These are phyloP conservation scores for Scomber japonicus DNA, from an alignment of 2,113 vertebrate species.

Conservation along the genomic window DNA sequence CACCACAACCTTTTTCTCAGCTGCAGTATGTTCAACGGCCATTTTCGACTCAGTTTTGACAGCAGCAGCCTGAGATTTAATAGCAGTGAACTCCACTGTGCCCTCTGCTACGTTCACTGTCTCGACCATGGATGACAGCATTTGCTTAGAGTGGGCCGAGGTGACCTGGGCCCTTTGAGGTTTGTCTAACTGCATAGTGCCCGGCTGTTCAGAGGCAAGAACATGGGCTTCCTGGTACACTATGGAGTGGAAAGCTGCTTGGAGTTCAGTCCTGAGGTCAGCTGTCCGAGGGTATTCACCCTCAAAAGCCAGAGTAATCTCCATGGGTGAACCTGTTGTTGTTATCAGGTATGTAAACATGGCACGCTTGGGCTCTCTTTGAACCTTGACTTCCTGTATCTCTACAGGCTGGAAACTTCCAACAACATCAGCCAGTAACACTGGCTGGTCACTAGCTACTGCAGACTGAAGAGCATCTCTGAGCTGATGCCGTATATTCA, in stretches of 20 bases:
- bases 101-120: constrained; percentile 79
- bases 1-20: constrained; percentile 68
- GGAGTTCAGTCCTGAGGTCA: constrained; percentile 87
- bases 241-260: constrained; percentile 88
- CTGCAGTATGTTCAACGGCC: constrained; percentile 61
- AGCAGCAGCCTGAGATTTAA: constrained; percentile 77
- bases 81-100: constrained; percentile 59
- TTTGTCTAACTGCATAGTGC: constrained; percentile 73
- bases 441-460: constrained; percentile 84
- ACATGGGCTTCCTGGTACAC: constrained; percentile 87
- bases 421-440: constrained; percentile 88
- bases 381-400: constrained; percentile 85
- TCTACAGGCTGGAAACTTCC: constrained; percentile 83
- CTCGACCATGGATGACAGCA: constrained; percentile 79
- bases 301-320: constrained; percentile 88
- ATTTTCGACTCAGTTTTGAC: constrained; percentile 75
- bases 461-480: constrained; percentile 88
- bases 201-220: constrained; percentile 86
- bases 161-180: constrained; percentile 75
- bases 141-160: constrained; percentile 71
- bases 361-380: constrained; percentile 82
- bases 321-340: constrained; percentile 82
- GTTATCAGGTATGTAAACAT: constrained; percentile 90
- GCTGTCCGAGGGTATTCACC: constrained; percentile 87
- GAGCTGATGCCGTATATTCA: constrained; percentile 87